Percentiles rank a stretch among this genome's conserved stretches.
phyloP scores from a whole-genome alignment of 2,888 invertebrate genomes.

The Nephrocerus scutellatus region DNA sequence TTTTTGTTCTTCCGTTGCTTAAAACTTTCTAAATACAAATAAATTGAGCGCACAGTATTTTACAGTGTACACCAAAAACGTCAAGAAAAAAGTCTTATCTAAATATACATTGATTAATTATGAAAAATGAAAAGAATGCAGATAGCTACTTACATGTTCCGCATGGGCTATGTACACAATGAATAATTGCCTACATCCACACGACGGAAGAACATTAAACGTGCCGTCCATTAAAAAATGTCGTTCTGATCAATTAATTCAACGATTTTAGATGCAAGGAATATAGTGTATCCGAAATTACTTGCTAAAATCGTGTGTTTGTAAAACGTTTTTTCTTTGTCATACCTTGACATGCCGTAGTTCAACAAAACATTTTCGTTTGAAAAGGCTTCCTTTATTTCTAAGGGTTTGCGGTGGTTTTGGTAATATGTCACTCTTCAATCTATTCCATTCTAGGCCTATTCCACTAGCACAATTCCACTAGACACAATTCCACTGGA shows the following conservation, averaged over 20 bases:
- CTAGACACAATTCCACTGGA: too few relatives aligned
- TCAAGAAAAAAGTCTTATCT: too few relatives aligned
- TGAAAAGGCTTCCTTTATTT: slow-evolving; percentile 2
- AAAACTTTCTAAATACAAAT: too few relatives aligned
- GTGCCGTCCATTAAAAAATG: slow-evolving; percentile 1
- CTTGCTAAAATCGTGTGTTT: slow-evolving; percentile 1
- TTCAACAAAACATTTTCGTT: background rate
- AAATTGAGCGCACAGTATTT: too few relatives aligned
- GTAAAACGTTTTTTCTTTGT: too few relatives aligned
- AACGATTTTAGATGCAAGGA: slow-evolving; percentile 2
- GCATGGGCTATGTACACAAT: slow-evolving; percentile 4
- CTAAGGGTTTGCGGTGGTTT: slow-evolving; percentile 1
- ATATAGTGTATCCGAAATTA: slow-evolving; percentile 4
- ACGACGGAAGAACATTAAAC: slow-evolving; percentile 4
- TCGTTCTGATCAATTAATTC: slow-evolving; percentile 7
- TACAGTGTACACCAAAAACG: too few relatives aligned
- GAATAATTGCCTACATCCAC: slow-evolving; percentile 7
- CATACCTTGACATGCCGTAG: too few relatives aligned
- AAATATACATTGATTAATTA: too few relatives aligned
- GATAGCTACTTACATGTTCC: slow-evolving; percentile 3
- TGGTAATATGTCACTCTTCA: slow-evolving; percentile 4
- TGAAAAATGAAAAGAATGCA: too few relatives aligned
- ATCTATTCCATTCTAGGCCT: too few relatives aligned
- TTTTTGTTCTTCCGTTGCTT: slow-evolving; percentile 2
- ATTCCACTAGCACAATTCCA: too few relatives aligned